These are phyloP conservation scores for Hypanus sabinus DNA, from an alignment of 2,113 vertebrate species.

Conservation along the genomic window DNA sequence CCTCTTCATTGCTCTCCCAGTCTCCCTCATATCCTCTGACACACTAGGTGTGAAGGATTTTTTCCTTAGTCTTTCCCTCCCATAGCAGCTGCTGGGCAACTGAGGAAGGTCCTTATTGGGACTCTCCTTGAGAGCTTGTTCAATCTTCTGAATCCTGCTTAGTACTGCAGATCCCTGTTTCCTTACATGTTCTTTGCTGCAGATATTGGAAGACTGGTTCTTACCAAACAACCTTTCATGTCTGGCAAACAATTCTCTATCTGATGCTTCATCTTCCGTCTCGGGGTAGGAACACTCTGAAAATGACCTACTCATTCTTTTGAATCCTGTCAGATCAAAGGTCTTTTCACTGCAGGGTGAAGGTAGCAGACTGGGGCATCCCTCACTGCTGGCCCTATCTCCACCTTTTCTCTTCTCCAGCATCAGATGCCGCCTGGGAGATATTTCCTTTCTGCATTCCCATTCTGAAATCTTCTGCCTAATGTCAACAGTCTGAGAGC, in stretches of 20 bases:
- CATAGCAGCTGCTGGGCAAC: conserved; percentile 91
- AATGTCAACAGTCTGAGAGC: conserved; percentile 68
- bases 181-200: conserved; percentile 66
- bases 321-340: conserved; percentile 84
- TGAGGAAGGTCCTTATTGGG: conserved; percentile 76
- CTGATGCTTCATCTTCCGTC: conserved; percentile 83
- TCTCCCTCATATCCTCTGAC: conserved; percentile 61
- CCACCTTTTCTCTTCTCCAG: conserved; percentile 73
- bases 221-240: conserved; percentile 74
- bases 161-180: conserved; percentile 89
- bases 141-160: conserved; percentile 95
- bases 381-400: conserved; percentile 72
- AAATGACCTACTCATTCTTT: conserved; percentile 91
- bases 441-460: conserved; percentile 75
- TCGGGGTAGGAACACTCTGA: conserved; percentile 90
- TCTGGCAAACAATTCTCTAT: conserved; percentile 68
- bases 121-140: conserved; percentile 87
- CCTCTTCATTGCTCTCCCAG: conserved; percentile 58
- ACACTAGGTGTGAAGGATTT: conserved; percentile 65
- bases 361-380: conserved; percentile 77
- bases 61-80: conserved; percentile 70
- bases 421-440: conserved; percentile 73
- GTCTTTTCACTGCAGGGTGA: conserved; percentile 88
- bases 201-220: conserved; percentile 60
- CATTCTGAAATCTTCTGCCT: conserved; percentile 94